phyloP scores from a whole-genome alignment of 2,888 invertebrate genomes.

The Hetaerina titia region DNA sequence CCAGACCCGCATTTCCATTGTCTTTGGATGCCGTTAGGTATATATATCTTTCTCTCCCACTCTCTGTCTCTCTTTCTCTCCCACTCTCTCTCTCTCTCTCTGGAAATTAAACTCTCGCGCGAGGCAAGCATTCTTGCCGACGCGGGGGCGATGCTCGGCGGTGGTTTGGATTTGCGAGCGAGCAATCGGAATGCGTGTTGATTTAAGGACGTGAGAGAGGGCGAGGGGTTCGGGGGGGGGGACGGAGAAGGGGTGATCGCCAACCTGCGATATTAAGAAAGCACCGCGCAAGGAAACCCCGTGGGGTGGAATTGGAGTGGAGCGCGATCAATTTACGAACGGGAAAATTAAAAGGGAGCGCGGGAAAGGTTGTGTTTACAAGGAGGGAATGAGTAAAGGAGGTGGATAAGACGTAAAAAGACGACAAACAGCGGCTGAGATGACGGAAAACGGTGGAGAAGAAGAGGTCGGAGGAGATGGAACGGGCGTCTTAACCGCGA shows the following conservation, averaged over 20 bases:
- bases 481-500: too few relatives aligned
- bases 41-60: not conserved
- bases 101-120: not conserved
- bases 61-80: not conserved
- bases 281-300: not conserved
- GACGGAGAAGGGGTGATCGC: not conserved
- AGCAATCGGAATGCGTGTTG: not conserved
- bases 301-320: too few relatives aligned
- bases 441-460: too few relatives aligned
- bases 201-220: not conserved
- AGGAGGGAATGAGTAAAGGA: too few relatives aligned
- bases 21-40: not conserved
- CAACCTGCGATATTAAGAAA: not conserved
- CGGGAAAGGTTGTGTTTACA: too few relatives aligned
- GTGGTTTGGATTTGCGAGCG: not conserved
- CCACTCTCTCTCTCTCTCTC: not conserved
- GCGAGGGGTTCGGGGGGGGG: not conserved
- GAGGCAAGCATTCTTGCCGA: not conserved
- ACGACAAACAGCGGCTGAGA: too few relatives aligned
- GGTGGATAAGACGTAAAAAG: too few relatives aligned
- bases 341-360: too few relatives aligned
- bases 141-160: not conserved
- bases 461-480: too few relatives aligned
- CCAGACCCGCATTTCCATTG: not conserved
- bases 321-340: not conserved